Evolutionary conservation across 1,140 invertebrate species (phyloP).

Genomic region (Fopius arisanus): DNA sequence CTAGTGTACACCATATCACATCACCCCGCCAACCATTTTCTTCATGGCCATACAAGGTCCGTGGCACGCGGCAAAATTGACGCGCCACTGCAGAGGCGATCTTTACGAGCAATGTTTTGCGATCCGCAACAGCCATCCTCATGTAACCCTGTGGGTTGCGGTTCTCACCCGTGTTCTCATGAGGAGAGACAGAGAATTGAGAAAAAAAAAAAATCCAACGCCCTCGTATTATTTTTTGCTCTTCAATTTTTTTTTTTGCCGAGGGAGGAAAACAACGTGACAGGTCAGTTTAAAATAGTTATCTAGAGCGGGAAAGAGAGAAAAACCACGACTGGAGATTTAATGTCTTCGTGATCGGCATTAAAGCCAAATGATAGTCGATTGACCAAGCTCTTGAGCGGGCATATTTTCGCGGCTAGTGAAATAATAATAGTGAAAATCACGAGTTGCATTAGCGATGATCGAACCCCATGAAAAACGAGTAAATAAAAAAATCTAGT

Average conservation of each 20-base stretch:
- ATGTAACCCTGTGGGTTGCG: background rate
- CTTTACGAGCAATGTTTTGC: conserved; percentile 22
- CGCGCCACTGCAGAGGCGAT: conserved; percentile 24
- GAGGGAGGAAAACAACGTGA: background rate
- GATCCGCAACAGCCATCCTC: conserved; percentile 12
- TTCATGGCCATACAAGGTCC: conserved; percentile 16
- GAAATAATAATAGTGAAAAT: conserved; percentile 44
- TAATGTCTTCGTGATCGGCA: conserved; percentile 15
- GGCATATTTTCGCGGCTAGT: conserved; percentile 1
- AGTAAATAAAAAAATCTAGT: conserved; percentile 26
- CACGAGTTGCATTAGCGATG: conserved; percentile 32
- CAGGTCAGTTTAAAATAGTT: background rate
- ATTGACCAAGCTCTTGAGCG: background rate
- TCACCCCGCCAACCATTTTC: conserved; percentile 3
- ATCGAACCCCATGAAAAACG: conserved; percentile 21
- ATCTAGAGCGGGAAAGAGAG: background rate
- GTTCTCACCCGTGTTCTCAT: conserved; percentile 1
- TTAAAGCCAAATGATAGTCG: background rate
- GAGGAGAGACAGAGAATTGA: background rate
- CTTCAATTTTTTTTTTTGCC: no score
- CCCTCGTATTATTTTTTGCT: background rate
- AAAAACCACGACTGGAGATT: background rate
- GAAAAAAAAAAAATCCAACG: background rate
- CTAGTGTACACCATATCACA: background rate
- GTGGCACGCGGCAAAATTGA: conserved; percentile 24